Evolutionary conservation across 1,140 invertebrate genomes (phyloP).

Genomic region (Cotesia glomerata): DNA sequence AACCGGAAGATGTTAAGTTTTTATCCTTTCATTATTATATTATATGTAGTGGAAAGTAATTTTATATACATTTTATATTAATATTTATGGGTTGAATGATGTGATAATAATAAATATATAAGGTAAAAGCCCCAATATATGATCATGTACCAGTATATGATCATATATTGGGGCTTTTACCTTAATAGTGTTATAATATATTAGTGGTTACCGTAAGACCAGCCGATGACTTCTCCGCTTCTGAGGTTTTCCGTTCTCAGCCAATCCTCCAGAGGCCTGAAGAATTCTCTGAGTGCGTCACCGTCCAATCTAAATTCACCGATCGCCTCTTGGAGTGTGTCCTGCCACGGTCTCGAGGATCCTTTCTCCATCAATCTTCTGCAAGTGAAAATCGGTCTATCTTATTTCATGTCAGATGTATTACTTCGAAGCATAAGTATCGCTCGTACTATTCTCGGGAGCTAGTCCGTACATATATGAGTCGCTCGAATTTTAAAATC

Average conservation of each 20-base stretch:
- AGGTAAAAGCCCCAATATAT: too few species aligned
- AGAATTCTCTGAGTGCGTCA: conserved; percentile 88
- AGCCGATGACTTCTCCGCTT: conserved; percentile 80
- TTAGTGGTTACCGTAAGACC: conserved; percentile 72
- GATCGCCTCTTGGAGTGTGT: conserved; percentile 79
- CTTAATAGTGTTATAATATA: neutral
- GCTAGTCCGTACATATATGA: too few species aligned
- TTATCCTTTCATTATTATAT: too few species aligned
- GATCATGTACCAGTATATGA: too few species aligned
- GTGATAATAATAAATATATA: neutral
- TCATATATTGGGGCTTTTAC: too few species aligned
- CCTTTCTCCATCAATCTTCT: conserved; percentile 86
- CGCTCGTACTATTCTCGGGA: neutral
- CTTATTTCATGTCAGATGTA: conserved; percentile 12
- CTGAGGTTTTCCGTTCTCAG: conserved; percentile 80
- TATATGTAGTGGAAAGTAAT: too few species aligned
- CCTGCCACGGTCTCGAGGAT: conserved; percentile 84
- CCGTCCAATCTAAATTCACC: conserved; percentile 81
- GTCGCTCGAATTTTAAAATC: neutral
- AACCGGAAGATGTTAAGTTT: too few species aligned
- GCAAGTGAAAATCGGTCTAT: conserved; percentile 40
- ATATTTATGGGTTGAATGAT: conserved; percentile 14
- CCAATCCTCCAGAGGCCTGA: conserved; percentile 89
- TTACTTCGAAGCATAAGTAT: conserved; percentile 5
- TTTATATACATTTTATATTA: too few species aligned